Percentiles rank a stretch among this genome's conserved stretches.
phyloP scores from a whole-genome alignment of 2,888 invertebrate species.

The Calliscelio sp. region DNA sequence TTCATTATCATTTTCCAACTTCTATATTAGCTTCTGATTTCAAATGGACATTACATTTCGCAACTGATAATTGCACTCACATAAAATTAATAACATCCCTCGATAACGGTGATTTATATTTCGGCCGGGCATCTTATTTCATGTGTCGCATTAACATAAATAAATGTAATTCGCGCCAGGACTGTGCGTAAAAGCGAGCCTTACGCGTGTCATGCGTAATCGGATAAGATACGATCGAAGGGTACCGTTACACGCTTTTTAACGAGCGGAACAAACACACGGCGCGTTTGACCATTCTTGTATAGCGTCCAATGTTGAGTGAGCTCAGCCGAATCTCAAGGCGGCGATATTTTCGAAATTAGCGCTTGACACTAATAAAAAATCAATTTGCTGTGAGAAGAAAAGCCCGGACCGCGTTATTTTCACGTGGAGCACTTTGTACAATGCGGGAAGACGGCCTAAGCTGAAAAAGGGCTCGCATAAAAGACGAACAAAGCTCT shows the following conservation, averaged over 20 bases:
- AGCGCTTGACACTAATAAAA: conserved; percentile 41
- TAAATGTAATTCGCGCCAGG: conserved; percentile 61
- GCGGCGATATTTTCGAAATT: conserved; percentile 53
- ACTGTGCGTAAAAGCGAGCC: conserved; percentile 76
- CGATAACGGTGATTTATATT: conserved; percentile 56
- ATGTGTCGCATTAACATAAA: conserved; percentile 62
- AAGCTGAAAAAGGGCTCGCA: conserved; percentile 43
- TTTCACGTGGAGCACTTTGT: conserved; percentile 39
- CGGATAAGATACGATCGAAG: conserved; percentile 81
- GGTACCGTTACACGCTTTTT: conserved; percentile 62
- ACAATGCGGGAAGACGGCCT: conserved; percentile 13
- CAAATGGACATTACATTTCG: conserved; percentile 2
- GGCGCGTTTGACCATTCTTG: conserved; percentile 48
- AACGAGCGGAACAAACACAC: conserved; percentile 61
- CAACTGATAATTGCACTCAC: conserved; percentile 34
- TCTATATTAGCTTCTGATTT: conserved; percentile 5
- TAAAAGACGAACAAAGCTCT: conserved; percentile 57
- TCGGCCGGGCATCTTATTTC: conserved; percentile 32
- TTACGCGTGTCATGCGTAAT: conserved; percentile 81
- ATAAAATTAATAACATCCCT: conserved; percentile 44
- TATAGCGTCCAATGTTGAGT: too few species aligned
- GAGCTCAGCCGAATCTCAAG: too few species aligned
- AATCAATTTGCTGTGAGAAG: conserved; percentile 49
- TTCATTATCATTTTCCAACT: not conserved
- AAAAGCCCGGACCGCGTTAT: conserved; percentile 19